phyloP scores from a whole-genome alignment of 2,797 vertebrate species.

The Sebastes baramenuke region DNA sequence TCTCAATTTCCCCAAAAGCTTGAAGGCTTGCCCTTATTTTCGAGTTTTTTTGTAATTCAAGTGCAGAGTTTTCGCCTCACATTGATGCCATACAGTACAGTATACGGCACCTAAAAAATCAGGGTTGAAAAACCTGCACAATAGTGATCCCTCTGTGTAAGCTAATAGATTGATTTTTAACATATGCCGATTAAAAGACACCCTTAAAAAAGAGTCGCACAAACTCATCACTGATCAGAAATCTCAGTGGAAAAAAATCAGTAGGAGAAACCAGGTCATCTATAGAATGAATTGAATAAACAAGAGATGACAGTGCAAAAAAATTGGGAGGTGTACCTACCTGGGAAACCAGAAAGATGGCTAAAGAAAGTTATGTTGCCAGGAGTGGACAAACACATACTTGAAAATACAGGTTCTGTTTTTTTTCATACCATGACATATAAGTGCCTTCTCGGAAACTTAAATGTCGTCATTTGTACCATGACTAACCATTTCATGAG shows the following conservation, averaged over 20 bases:
- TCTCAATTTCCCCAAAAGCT: background rate
- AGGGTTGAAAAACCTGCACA: background rate
- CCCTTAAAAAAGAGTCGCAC: background rate
- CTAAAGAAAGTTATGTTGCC: background rate
- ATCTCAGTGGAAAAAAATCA: background rate
- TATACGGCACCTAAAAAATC: background rate
- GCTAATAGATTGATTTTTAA: background rate
- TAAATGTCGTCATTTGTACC: background rate
- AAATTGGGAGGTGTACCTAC: background rate
- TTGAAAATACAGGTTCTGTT: slow-evolving; percentile 1
- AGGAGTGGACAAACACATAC: background rate
- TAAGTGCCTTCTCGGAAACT: background rate
- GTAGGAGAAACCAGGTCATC: background rate
- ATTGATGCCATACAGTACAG: background rate
- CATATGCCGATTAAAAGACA: background rate
- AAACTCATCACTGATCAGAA: background rate
- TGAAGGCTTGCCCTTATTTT: background rate
- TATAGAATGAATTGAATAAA: background rate
- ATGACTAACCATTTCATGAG: background rate
- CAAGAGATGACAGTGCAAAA: background rate
- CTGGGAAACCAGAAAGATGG: slow-evolving; percentile 28
- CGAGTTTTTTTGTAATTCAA: background rate
- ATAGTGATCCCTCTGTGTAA: background rate
- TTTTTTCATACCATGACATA: background rate
- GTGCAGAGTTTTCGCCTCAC: background rate